Percentiles rank a stretch among this genome's conserved stretches.
These are phyloP conservation scores for Globodera rostochiensis DNA, from an alignment of 1,140 invertebrate genomes.

Conservation along the genomic window DNA sequence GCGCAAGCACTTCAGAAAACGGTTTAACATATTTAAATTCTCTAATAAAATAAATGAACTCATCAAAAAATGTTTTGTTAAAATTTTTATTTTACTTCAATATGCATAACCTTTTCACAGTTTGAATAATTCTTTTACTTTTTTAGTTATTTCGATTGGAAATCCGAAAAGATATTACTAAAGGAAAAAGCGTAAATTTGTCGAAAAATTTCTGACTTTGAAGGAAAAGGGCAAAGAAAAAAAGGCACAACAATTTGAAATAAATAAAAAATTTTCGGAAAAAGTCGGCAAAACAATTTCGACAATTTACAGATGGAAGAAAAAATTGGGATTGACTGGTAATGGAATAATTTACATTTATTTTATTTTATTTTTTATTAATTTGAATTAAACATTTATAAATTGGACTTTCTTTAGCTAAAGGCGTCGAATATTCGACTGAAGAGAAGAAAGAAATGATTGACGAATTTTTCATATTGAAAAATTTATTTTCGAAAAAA, in stretches of 20 bases:
- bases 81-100: too few relatives aligned
- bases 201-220: neutral
- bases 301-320: neutral
- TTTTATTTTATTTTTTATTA: neutral
- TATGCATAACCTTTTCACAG: too few relatives aligned
- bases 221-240: neutral
- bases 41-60: neutral
- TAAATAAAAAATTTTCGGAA: neutral
- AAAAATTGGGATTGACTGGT: neutral
- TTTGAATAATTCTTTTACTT: too few relatives aligned
- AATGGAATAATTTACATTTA: neutral
- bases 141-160: neutral
- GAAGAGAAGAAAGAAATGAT: neutral
- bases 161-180: neutral
- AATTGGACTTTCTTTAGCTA: too few relatives aligned
- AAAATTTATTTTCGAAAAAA: neutral
- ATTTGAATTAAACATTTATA: too few relatives aligned
- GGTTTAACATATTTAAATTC: too few relatives aligned
- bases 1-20: neutral
- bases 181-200: neutral
- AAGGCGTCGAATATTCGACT: neutral
- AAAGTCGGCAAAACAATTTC: neutral
- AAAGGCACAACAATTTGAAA: neutral
- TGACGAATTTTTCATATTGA: neutral
- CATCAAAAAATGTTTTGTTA: neutral